A percentile compares a stretch with the other conserved stretches of the same genome.
phyloP scores from a whole-genome alignment of 1,140 invertebrate genomes.

The Ostrea edulis region DNA sequence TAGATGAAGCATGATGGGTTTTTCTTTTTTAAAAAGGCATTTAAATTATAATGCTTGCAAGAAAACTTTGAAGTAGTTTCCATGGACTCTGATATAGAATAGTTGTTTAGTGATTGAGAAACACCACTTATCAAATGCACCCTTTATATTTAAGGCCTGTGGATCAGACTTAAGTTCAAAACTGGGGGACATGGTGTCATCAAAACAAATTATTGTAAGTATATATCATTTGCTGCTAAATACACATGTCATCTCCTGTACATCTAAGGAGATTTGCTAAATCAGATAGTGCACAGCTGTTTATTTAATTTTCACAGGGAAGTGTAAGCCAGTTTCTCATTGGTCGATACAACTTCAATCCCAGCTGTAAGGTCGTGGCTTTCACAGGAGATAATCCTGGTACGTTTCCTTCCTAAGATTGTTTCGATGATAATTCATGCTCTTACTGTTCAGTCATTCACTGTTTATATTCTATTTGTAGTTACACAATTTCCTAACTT shows the following conservation, averaged over 20 bases:
- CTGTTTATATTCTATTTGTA: too few species aligned
- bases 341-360: conserved; percentile 90
- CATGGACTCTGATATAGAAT: too few species aligned
- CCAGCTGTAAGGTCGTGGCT: conserved; percentile 89
- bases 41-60: too few species aligned
- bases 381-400: conserved; percentile 96
- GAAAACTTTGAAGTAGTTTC: too few species aligned
- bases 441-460: too few species aligned
- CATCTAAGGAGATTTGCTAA: too few species aligned
- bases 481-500: too few species aligned
- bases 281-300: not conserved
- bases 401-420: conserved; percentile 48
- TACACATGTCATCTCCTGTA: too few species aligned
- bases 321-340: conserved; percentile 89
- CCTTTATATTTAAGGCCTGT: conserved; percentile 78
- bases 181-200: conserved; percentile 87
- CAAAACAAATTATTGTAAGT: conserved; percentile 83
- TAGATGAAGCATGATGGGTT: too few species aligned
- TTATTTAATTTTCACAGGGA: conserved; percentile 80
- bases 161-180: conserved; percentile 84
- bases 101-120: too few species aligned
- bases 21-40: too few species aligned
- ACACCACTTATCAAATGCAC: too few species aligned
- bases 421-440: not conserved
- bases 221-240: not conserved